A percentile compares a stretch with the other conserved stretches of the same genome.
These are phyloP conservation scores for Taxidea taxus DNA, from an alignment of 2,113 vertebrate species.

Conservation along the genomic window DNA sequence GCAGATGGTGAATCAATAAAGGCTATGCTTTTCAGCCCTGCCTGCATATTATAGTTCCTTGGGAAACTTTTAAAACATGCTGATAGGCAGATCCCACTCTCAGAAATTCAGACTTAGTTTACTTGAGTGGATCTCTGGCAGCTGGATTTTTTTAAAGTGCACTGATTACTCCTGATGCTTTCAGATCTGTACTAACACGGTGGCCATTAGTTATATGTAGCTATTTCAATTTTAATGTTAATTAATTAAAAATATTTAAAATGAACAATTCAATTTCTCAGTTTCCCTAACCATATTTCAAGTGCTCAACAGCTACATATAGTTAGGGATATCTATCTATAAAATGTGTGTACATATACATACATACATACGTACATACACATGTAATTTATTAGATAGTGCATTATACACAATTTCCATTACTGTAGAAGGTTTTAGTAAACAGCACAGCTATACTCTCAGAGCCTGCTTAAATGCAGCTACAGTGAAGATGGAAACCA, in stretches of 20 bases:
- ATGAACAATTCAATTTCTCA: background rate
- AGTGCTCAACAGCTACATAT: background rate
- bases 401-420: background rate
- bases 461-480: background rate
- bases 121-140: background rate
- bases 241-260: constrained; percentile 31
- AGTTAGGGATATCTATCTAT: background rate
- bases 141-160: background rate
- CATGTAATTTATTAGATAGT: background rate
- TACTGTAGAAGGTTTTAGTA: background rate
- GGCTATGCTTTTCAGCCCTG: background rate
- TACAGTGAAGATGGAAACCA: background rate
- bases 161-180: background rate
- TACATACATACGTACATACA: background rate
- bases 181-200: background rate
- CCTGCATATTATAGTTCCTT: background rate
- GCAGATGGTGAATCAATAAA: background rate
- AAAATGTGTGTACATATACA: background rate
- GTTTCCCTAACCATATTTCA: background rate
- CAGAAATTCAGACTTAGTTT: background rate
- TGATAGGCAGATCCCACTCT: background rate
- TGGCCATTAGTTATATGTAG: background rate
- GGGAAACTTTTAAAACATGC: background rate
- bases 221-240: background rate
- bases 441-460: background rate